Conservation (phyloP, 2,113 vertebrate genomes). For the Chionomys nivalis region DNA sequence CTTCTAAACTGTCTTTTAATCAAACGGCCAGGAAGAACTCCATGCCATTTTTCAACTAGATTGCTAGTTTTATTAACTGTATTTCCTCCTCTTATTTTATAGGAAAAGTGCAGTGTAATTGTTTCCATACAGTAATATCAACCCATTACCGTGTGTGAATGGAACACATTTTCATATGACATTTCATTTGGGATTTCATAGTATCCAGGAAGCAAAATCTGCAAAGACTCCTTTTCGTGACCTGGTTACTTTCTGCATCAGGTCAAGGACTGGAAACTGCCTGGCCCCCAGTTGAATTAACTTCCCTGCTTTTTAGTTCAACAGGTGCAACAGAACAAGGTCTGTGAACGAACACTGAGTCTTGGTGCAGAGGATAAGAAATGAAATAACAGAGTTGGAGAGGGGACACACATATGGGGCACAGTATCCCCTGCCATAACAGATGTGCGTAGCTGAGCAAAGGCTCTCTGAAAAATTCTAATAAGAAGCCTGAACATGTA, state of each 20-base stretch:
- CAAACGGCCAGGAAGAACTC: constrained; percentile 13
- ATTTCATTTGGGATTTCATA: constrained; percentile 22
- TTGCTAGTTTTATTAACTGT: constrained; percentile 52
- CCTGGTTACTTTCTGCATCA: constrained; percentile 45
- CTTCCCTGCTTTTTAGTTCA: constrained; percentile 59
- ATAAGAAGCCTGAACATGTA: background rate
- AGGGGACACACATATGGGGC: constrained; percentile 4
- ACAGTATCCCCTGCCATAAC: constrained; percentile 2
- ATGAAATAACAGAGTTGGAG: constrained; percentile 42
- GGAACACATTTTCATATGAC: constrained; percentile 37
- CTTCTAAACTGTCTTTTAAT: constrained; percentile 37
- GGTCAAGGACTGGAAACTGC: background rate
- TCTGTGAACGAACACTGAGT: constrained; percentile 53
- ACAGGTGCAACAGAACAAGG: constrained; percentile 59
- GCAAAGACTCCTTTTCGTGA: constrained; percentile 15
- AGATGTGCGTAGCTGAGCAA: background rate
- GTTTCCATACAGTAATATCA: background rate
- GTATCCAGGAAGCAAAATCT: constrained; percentile 49
- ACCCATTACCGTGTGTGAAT: background rate
- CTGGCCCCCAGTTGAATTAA: constrained; percentile 42
- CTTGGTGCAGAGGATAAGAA: constrained; percentile 56
- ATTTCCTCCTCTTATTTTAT: constrained; percentile 35
- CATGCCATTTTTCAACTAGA: constrained; percentile 40
- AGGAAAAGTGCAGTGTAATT: constrained; percentile 40
- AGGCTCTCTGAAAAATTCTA: background rate